Percentiles rank a stretch among this genome's conserved stretches.
phyloP scores from a whole-genome alignment of 2,113 vertebrate species.

The Bungarus multicinctus region DNA sequence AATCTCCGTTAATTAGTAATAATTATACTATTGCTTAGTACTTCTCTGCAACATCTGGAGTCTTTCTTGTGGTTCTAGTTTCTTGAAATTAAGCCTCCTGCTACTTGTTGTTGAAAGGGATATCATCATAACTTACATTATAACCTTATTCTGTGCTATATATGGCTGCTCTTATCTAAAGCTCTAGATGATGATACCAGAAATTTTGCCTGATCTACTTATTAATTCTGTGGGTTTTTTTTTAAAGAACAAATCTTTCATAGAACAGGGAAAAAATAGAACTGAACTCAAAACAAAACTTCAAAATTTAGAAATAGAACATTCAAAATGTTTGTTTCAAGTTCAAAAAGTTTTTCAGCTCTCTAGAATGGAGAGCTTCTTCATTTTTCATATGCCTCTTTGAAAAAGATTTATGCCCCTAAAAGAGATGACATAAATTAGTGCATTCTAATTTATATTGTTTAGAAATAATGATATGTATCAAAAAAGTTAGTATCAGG shows the following conservation, averaged over 20 bases:
- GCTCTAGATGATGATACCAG: too few relatives aligned
- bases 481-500: not conserved
- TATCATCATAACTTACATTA: not conserved
- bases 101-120: not conserved
- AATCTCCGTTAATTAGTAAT: not conserved
- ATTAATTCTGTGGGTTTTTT: too few relatives aligned
- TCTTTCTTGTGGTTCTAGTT: not conserved
- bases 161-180: too few relatives aligned
- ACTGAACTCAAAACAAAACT: too few relatives aligned
- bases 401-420: not conserved
- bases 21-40: not conserved
- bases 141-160: too few relatives aligned
- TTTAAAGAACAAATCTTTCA: too few relatives aligned
- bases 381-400: not conserved
- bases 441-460: not conserved
- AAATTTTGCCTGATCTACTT: too few relatives aligned
- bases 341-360: not conserved
- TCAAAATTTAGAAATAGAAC: too few relatives aligned
- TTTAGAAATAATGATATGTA: not conserved
- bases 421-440: not conserved
- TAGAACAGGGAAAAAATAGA: too few relatives aligned
- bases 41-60: not conserved
- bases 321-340: not conserved
- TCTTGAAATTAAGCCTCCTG: not conserved
- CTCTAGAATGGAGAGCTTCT: not conserved